Evolutionary conservation across 2,888 invertebrate genomes (phyloP), one percentile per base, ranked within the genome.

Genomic region (Mimumesa dahlbomi): DNA sequence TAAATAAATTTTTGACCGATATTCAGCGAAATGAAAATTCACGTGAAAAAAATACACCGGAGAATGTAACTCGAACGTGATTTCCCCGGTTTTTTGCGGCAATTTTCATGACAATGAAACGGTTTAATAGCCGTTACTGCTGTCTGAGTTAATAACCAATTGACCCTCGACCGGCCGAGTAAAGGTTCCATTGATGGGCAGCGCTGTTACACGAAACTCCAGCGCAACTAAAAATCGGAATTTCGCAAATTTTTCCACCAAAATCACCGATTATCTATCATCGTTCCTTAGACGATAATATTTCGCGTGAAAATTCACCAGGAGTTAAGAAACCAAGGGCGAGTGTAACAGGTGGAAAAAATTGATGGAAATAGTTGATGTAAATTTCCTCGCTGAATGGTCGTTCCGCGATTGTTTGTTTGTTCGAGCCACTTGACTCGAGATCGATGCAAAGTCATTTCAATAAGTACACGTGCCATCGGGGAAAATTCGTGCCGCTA

Each of bases 81-180:
- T 58, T 70, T 76, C 40, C 49, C n/a, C 13, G 7, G 14, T 48
- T 59, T 70, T 64, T 54, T 43, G 21, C 42, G 54, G 50, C 38
- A 50, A 68, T 72, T 78, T 74, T 72, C 69, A 68, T 77, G 77
- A 65, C 82, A 77, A 71, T 79, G 78, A 84, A 82, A 79, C 68
- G 71, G 64, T 75, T 73, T 76, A 78, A 80, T 76, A 73, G 75
- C 56, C 70, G 81, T 73, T 79, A 81, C 71, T 73, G 76, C 72
- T 63, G 78, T 59, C 72, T 75, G 84, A 85, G 84, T 85, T 88
- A 88, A 88, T 85, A 83, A 87, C 84, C 85, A 88, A 88, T 88
- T 88, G 87, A 88, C 87, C 87, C 87, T 84, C 81, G 85, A 79
- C 84, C 82, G 75, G 68, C 62, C 70, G 79, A 82, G 77, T 82